Conservation (phyloP, 2,113 vertebrate genomes). For the Ictalurus punctatus region DNA sequence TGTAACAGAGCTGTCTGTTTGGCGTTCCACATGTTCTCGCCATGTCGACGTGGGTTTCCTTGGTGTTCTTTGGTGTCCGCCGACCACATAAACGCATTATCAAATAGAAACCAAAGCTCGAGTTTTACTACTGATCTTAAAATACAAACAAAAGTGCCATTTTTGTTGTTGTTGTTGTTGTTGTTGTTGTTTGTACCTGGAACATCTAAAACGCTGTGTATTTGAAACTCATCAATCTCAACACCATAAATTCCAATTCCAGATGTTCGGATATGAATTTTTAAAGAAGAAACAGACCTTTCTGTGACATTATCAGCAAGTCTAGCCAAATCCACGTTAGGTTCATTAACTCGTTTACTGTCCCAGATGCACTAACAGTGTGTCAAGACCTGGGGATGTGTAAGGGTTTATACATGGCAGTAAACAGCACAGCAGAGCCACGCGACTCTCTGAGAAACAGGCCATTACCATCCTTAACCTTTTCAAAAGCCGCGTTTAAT, state of each 20-base stretch:
- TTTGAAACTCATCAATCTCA: background rate
- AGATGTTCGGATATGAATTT: background rate
- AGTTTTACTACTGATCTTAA: background rate
- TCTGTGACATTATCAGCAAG: background rate
- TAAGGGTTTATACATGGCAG: slow-evolving; percentile 9
- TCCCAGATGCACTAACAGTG: background rate
- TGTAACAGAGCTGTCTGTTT: background rate
- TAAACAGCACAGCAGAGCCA: slow-evolving; percentile 26
- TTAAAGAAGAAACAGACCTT: background rate
- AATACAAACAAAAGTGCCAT: background rate
- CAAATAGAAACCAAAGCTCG: background rate
- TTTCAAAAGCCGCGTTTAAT: slow-evolving; percentile 38
- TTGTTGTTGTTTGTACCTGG: background rate
- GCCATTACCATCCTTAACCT: slow-evolving; percentile 35
- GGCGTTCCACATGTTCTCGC: background rate
- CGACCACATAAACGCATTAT: background rate
- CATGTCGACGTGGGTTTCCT: background rate
- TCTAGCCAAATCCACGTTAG: background rate
- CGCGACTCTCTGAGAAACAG: slow-evolving; percentile 24
- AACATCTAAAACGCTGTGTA: background rate
- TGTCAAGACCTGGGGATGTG: background rate
- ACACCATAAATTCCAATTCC: background rate
- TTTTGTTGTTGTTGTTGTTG: background rate
- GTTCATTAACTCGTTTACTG: slow-evolving; percentile 7
- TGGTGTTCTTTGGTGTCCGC: background rate